Base-by-base conservation (phyloP, 2,888 invertebrate species). In the Conchocele bisecta region DNA sequence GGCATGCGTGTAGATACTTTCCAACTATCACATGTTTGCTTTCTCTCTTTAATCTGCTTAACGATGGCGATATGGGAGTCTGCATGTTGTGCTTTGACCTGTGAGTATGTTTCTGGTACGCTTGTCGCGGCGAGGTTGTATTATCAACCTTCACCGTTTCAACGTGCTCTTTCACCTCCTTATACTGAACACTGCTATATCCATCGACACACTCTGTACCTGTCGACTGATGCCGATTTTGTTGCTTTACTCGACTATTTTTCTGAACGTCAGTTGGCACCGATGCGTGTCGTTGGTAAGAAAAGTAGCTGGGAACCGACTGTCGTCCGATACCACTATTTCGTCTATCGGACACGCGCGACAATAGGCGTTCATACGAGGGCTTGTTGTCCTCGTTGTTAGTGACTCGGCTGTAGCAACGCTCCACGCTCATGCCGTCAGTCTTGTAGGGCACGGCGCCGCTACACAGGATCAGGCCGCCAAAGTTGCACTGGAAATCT, bases 401-500 rank as follows among this genome's bases (percentile, higher is more conserved):
- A 24, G 61, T 66, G 28, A 61, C 31, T 28, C 70, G 24, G 7
- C 67, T 69, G 56, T 83, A 85, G 11, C 75, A 79, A 11, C 88
- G 53, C n/a, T 80, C 78, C 6, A 83, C 58, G 53, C 76, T 77
- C 7, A 85, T 72, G 3, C 84, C 83, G 24, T 85, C 84, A 39
- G 78, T 63, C 3, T 81, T 77, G 71, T 81, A 88, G 0, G 88
- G 86, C 17, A 85, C 85, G 6, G 77, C 66, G n/a, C 81, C 83
- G 66, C 86, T 88, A 48, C 85, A 82, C 37, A 89, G 83, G 39
- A 89, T 74, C 17, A 89, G 71, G 22, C 88, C 88, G 13, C 85
- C 88, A 70, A 89, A 89, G 69, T 89, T 85, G 46, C 85, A 84
- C 60, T 80, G 83, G 76, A 86, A 87, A 66, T 86, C 87, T 33